These are phyloP conservation scores for Vireo griseus DNA, from an alignment of 2,797 vertebrate genomes.

Conservation along the genomic window DNA sequence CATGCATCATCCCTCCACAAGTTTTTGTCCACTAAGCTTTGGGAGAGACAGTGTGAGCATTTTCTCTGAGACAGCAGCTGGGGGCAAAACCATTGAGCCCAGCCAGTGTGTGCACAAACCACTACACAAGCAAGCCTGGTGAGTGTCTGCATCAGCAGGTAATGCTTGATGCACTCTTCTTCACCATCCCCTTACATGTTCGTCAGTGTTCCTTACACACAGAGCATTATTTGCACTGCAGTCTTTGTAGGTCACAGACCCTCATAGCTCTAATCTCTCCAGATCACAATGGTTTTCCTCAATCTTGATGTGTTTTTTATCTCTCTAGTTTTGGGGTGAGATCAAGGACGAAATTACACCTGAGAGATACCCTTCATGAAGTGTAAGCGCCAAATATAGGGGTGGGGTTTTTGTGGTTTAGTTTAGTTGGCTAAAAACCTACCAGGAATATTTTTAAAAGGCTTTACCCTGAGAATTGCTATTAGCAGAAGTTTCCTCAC, in stretches of 20 bases:
- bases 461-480: background rate
- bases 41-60: background rate
- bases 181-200: background rate
- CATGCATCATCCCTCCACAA: background rate
- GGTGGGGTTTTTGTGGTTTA: background rate
- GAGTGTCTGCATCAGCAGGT: background rate
- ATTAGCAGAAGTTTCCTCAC: background rate
- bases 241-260: background rate
- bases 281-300: background rate
- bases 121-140: accelerated
- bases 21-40: background rate
- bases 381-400: background rate
- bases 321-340: background rate
- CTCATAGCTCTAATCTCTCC: background rate
- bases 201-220: background rate
- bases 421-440: background rate
- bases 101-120: background rate
- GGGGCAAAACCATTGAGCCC: background rate
- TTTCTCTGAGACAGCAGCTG: background rate
- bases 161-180: background rate
- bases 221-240: background rate
- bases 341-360: background rate
- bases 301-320: background rate
- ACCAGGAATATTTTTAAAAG: background rate
- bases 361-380: background rate